A percentile compares a stretch with the other conserved stretches of the same genome.
These are phyloP conservation scores for Branchellion lobata DNA, from an alignment of 2,888 invertebrate genomes.

Conservation along the genomic window DNA sequence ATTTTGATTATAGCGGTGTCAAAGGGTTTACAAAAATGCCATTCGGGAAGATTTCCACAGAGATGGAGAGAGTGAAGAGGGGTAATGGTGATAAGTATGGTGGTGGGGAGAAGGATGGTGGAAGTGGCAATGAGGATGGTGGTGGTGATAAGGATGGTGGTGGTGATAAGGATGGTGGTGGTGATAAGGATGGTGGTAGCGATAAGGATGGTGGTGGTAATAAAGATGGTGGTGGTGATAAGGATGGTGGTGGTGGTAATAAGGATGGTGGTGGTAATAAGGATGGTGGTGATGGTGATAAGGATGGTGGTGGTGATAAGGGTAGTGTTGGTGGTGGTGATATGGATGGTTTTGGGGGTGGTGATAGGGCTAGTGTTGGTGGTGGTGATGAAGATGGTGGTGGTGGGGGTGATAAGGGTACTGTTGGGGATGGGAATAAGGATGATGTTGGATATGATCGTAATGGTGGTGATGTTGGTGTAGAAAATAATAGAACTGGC, in stretches of 20 bases:
- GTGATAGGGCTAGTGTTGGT: neutral
- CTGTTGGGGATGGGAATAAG: neutral
- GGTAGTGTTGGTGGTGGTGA: constrained; percentile 2
- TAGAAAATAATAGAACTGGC: constrained; percentile 1
- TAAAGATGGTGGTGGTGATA: neutral
- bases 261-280: neutral
- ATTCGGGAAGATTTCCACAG: too few relatives aligned
- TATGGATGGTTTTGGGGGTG: neutral
- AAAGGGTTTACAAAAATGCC: too few relatives aligned
- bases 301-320: constrained; percentile 24
- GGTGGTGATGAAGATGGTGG: constrained; percentile 17
- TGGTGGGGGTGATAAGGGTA: neutral
- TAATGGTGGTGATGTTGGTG: constrained; percentile 8
- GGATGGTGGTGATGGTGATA: constrained; percentile 21
- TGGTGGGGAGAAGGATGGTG: neutral
- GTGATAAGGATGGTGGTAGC: neutral
- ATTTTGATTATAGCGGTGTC: neutral
- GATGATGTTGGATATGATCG: neutral
- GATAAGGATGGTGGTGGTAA: neutral
- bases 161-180: neutral
- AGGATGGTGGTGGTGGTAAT: constrained; percentile 11
- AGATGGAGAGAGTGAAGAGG: neutral
- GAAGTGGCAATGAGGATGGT: neutral
- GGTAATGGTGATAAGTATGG: neutral
- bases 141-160: constrained; percentile 8